Percentiles rank a stretch among this genome's conserved stretches.
phyloP scores from a whole-genome alignment of 1,140 invertebrate genomes.

The Bombus sibiricus region DNA sequence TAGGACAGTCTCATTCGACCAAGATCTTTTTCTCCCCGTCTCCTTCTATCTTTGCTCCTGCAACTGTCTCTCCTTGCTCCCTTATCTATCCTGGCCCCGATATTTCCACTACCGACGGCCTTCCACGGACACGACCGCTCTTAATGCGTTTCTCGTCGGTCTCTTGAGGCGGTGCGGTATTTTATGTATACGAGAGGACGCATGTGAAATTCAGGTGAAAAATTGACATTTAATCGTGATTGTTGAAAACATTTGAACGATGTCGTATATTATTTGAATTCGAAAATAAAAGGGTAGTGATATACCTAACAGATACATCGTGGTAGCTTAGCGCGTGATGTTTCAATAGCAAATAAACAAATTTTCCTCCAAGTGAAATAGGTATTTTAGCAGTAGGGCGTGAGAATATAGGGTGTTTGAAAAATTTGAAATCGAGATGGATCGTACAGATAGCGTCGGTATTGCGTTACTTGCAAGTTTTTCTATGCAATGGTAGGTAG shows the following conservation, averaged over 20 bases:
- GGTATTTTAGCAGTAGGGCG: no score
- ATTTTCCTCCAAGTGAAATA: not conserved
- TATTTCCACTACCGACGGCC: conserved; percentile 31
- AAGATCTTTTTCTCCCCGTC: conserved; percentile 43
- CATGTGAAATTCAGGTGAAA: not conserved
- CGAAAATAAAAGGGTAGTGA: no score
- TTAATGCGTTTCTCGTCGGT: conserved; percentile 23
- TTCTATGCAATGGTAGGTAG: no score
- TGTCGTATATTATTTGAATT: no score
- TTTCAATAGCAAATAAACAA: no score
- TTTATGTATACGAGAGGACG: not conserved
- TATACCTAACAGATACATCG: no score
- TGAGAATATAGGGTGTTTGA: no score
- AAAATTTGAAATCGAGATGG: no score
- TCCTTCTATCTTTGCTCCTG: conserved; percentile 52
- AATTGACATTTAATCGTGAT: not conserved
- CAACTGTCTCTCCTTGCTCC: conserved; percentile 31
- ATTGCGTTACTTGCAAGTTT: no score
- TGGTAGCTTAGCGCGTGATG: no score
- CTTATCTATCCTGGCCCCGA: conserved; percentile 47
- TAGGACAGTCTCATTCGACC: conserved; percentile 67
- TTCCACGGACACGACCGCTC: not conserved
- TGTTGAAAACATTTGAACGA: no score
- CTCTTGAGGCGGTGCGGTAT: not conserved
- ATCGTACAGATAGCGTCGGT: no score